Base-by-base conservation (phyloP, 2,888 invertebrate genomes). In the Neoitamus cyanurus region DNA sequence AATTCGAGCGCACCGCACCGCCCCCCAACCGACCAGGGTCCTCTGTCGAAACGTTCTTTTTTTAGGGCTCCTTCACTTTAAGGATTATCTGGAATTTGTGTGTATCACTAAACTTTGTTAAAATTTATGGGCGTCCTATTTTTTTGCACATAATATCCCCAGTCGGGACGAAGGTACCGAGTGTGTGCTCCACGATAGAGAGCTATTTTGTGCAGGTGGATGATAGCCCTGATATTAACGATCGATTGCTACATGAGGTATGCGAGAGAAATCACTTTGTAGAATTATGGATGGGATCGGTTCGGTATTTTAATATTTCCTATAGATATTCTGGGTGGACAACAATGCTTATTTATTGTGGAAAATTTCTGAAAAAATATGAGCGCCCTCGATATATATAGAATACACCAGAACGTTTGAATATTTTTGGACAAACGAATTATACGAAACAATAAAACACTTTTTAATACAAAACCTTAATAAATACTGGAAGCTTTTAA, bases 11-110 rank as follows among this genome's bases (percentile, higher is more conserved):
- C 28, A 42, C 11, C 42, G 4, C 31, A 28, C n/a, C 31, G 28
- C 34, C 58, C 20, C 58, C 58, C 20, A 6, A 5, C 48, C 6
- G 25, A 20, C 15, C 20, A 4, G 11, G 58, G 7, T 7, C 20
- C 42, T n/a, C 5, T 37, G 1, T n/a, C 9, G 25, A 25, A 58
- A 20, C 58, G 58, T 5, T 25, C 20, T 58, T 58, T 25, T 58
- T 25, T 20, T 6, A 7, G 25, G 25, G 2, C 25, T 70, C n/a
- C 70, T 70, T 42, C 15, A 42, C 42, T 75, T 42, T 25, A 42
- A 75, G 34, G 75, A 75, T 75, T 75, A 75, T 75, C 42, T 20
- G 75, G 75, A 75, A 75, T 75, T 75, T 75, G 37, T 42, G 75
- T 42, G 42, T 75, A 42, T 75, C 73, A 42, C 42, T 25, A 75